Evolutionary conservation across 2,113 vertebrate species (phyloP), one percentile per base, ranked within the genome.

Genomic region (Ammodytes dubius): DNA sequence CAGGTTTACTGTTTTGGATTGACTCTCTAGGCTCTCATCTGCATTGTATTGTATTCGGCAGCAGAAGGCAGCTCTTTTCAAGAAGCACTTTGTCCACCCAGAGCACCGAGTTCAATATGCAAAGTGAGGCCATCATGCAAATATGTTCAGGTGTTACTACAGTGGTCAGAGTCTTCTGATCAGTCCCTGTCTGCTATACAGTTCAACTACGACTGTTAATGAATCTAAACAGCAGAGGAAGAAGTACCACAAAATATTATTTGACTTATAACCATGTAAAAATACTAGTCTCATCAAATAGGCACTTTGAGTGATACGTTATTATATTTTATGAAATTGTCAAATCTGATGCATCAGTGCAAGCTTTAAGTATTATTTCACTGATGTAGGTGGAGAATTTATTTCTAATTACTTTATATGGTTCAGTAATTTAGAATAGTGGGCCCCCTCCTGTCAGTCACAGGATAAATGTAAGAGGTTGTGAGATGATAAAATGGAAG

Each of bases 71-170:
- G 27, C 27, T 15, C 0, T 77, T 57, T 59, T 19, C 7, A 63
- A 12, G 53, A 35, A 71, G 17, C 37, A 74, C 47, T 4, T 47
- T 50, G 27, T 19, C 9, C 27, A 27, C 27, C 1, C 11, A 45
- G 54, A 49, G 70, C 49, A 37, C 42, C 5, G 27, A 65, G 73
- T 70, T 70, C 59, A 65, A 68, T 58, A 92, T 92, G 91, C 89
- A 92, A 93, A 93, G 65, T 81, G 68, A 0, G 5, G 56, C 45
- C 4, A 2, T 66, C 56, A 91, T 92, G 90, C 92, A 92, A 93
- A 92, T 89, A n/a, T 17, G 19, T 86, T 73, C 58, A 77, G 80
- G 71, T 64, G 37, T 11, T 63, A 37, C 43, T 57, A 43, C 81
- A 47, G 54, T 46, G 35, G 67, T 17, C n/a, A 1, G 4, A 63